Base-by-base conservation (phyloP, 2,888 invertebrate genomes). In the Lordiphosa fenestrarum region DNA sequence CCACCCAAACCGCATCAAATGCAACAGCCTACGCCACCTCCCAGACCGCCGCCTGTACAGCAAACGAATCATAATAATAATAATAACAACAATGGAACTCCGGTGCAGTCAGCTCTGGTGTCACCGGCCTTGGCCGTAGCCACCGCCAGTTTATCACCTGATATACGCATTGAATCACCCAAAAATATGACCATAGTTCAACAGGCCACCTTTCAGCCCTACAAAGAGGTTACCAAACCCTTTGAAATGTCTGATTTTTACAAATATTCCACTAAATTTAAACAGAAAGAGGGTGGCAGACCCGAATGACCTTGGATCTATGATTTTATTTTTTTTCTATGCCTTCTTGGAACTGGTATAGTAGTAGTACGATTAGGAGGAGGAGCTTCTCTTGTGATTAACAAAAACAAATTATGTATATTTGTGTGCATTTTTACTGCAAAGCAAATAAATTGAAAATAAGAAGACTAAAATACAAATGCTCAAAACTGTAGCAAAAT, bases 171-270 rank as follows among this genome's bases (percentile, higher is more conserved):
- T 64, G 95, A 95, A 78, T 94, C 95, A 5, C 95, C 95, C 0
- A 94, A 94, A 86, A 95, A 95, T 86, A 92, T 95, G 86, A 96
- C 95, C 1, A 92, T 97, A 0, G 95, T 97, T 33, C 95, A 96
- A 85, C 94, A 95, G 68, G 96, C 96, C 35, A 95, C 95, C 78
- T 96, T 95, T 90, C 96, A 96, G 88, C 96, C 96, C 0, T 96
- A 96, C 87, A 93, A 96, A 84, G 98, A 98, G 90, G 95, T 96
- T 55, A 96, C 96, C 0, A 98, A 98, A 88, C 98, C 98, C 3
- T 98, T 98, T 90, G 98, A 98, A 91, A 97, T 98, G 96, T 94
- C 97, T 0, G 98, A 98, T 90, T 98, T 97, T 89, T 98, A 98
- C 89, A 98, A 98, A 90, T 98, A 98, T 89, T 98, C 98, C 50